phyloP scores from a whole-genome alignment of 1,140 invertebrate species.

The Chironomus tepperi region DNA sequence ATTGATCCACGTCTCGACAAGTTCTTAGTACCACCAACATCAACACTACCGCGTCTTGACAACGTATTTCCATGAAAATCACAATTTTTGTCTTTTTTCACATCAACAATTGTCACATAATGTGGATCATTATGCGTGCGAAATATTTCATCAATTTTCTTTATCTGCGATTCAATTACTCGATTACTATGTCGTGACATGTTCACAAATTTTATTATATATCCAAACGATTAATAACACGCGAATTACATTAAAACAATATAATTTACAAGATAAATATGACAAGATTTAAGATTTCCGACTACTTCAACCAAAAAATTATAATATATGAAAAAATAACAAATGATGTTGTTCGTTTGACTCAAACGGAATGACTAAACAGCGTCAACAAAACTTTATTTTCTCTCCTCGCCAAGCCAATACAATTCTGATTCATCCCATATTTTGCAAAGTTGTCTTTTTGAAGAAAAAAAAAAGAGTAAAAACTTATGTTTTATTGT shows the following conservation, averaged over 20 bases:
- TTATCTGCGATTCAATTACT: neutral
- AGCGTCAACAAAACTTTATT: constrained; percentile 5
- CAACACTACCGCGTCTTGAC: neutral
- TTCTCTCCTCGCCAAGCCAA: neutral
- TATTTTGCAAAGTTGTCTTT: too few species aligned
- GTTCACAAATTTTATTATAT: too few species aligned
- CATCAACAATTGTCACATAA: neutral
- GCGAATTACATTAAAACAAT: neutral
- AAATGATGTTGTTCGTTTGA: neutral
- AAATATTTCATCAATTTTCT: constrained; percentile 5
- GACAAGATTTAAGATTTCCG: neutral
- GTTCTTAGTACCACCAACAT: neutral
- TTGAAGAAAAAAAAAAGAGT: neutral
- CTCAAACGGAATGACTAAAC: neutral
- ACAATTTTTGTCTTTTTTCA: neutral
- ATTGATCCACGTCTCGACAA: neutral
- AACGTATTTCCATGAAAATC: neutral
- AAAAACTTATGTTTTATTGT: neutral
- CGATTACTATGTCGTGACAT: constrained; percentile 17
- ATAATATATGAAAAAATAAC: neutral
- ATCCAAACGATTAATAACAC: too few species aligned
- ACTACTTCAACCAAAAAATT: neutral
- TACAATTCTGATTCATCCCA: neutral
- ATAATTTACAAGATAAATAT: neutral
- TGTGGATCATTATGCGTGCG: neutral